Conservation (phyloP, 2,113 vertebrate genomes). For the Alethe diademata region DNA sequence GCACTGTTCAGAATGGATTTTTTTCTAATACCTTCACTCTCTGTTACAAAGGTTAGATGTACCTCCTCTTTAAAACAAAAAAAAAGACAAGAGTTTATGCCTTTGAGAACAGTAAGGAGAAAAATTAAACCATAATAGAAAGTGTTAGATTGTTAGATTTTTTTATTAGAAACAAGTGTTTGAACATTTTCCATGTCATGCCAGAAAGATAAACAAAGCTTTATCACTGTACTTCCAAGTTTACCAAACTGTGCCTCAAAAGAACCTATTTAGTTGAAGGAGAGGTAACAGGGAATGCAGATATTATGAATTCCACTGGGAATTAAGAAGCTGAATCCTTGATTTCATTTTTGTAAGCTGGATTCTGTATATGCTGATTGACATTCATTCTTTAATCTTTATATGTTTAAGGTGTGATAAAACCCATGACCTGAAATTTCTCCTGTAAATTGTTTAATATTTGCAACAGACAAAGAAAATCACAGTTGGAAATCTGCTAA, state of each 20-base stretch:
- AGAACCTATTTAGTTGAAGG: conserved; percentile 51
- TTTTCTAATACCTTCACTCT: neutral
- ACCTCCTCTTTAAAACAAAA: neutral
- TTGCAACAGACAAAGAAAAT: conserved; percentile 67
- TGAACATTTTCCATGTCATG: neutral
- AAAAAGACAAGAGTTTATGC: neutral
- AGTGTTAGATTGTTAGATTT: neutral
- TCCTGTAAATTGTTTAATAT: conserved; percentile 62
- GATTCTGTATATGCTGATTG: conserved; percentile 58
- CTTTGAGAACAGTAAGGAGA: neutral
- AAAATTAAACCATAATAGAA: neutral
- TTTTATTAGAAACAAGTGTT: neutral
- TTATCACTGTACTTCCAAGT: neutral
- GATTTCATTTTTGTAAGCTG: conserved; percentile 53
- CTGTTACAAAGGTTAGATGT: neutral
- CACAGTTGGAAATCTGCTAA: conserved; percentile 58
- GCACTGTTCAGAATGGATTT: neutral
- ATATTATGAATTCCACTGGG: conserved; percentile 42
- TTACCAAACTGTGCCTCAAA: conserved; percentile 51
- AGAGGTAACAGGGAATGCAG: conserved; percentile 40
- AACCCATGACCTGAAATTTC: conserved; percentile 5
- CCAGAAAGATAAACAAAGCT: conserved; percentile 44
- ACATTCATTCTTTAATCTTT: conserved; percentile 67
- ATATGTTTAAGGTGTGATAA: conserved; percentile 51
- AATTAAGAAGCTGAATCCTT: conserved; percentile 45